Evolutionary conservation across 2,888 invertebrate genomes (phyloP).

Genomic region (Hipparchia semele): DNA sequence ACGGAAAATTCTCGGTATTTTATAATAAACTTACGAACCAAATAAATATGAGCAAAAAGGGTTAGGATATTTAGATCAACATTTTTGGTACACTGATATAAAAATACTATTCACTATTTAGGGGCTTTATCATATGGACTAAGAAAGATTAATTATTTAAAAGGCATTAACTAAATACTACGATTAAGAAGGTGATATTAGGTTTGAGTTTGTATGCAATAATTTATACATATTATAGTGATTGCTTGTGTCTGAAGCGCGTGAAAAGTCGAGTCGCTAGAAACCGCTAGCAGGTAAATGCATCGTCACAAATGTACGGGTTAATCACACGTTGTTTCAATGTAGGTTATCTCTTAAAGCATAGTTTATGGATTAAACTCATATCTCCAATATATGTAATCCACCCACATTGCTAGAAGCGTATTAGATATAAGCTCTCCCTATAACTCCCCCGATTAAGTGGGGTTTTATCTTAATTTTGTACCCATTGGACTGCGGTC

Average conservation of each 20-base stretch:
- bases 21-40: constrained; percentile 4
- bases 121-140: no score
- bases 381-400: not conserved
- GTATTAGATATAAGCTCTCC: constrained; percentile 1
- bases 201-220: no score
- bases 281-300: no score
- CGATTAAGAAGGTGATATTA: no score
- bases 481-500: not conserved
- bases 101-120: not conserved
- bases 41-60: constrained; percentile 6
- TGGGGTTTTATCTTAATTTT: not conserved
- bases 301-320: not conserved
- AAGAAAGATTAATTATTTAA: no score
- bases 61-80: constrained; percentile 3
- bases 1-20: not conserved
- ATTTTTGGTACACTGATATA: not conserved
- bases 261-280: no score
- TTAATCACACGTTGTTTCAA: not conserved
- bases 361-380: not conserved
- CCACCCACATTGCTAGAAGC: not conserved
- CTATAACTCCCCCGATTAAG: not conserved
- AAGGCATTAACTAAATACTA: no score
- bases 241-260: no score
- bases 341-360: not conserved
- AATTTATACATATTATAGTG: no score